Percentiles rank a stretch among this genome's conserved stretches.
Conservation (phyloP, 2,888 invertebrate species). For the Rhagophthalmus giganteus region DNA sequence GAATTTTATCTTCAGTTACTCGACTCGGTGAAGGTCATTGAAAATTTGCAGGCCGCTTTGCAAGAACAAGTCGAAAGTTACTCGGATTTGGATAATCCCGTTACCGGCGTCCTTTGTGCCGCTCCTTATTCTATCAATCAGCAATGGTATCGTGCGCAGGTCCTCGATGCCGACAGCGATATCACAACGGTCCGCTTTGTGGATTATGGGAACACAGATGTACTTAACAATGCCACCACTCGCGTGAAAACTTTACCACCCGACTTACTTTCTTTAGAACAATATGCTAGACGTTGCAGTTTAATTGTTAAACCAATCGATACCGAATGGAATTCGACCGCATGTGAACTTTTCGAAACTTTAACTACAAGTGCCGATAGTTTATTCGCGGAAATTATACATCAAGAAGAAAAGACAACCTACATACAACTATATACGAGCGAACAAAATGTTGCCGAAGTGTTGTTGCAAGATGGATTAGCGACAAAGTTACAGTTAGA, state of each 20-base stretch:
- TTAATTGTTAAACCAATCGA: slow-evolving; percentile 68
- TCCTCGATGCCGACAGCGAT: slow-evolving; percentile 77
- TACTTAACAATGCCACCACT: slow-evolving; percentile 65
- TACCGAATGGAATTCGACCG: slow-evolving; percentile 67
- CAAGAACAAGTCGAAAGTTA: slow-evolving; percentile 60
- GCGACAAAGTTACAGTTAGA: slow-evolving; percentile 53
- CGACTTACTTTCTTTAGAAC: slow-evolving; percentile 60
- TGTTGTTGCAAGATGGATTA: slow-evolving; percentile 62
- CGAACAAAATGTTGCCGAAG: slow-evolving; percentile 64
- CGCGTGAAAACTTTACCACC: slow-evolving; percentile 66
- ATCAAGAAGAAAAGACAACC: slow-evolving; percentile 63
- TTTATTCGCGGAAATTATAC: slow-evolving; percentile 36
- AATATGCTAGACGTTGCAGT: slow-evolving; percentile 66
- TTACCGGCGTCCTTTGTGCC: slow-evolving; percentile 67
- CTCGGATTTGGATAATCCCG: slow-evolving; percentile 60
- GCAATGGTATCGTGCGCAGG: slow-evolving; percentile 89
- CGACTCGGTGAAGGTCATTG: slow-evolving; percentile 61
- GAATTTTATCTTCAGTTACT: slow-evolving; percentile 74
- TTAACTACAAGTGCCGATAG: slow-evolving; percentile 36
- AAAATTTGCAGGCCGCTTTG: slow-evolving; percentile 65
- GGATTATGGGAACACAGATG: slow-evolving; percentile 79
- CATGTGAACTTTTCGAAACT: slow-evolving; percentile 60
- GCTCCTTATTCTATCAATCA: slow-evolving; percentile 84
- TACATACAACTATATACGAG: slow-evolving; percentile 68
- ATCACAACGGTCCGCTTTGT: slow-evolving; percentile 77